These are phyloP conservation scores for Lasioglossum villosulum DNA, from an alignment of 2,888 invertebrate species.

Conservation along the genomic window DNA sequence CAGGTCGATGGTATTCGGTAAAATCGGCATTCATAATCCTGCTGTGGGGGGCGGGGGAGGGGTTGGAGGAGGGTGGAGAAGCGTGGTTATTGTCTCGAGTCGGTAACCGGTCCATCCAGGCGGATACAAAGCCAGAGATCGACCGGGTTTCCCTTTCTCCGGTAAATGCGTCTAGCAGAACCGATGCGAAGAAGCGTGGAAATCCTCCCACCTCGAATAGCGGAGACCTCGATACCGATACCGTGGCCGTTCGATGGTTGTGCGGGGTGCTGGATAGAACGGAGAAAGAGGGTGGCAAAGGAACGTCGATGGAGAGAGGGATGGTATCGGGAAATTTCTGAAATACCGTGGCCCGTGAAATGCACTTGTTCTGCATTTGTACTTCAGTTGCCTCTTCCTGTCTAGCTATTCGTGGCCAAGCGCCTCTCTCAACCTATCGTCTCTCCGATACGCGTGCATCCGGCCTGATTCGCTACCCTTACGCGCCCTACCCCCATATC, in stretches of 20 bases:
- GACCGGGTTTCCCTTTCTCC: constrained; percentile 44
- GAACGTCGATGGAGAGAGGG: constrained; percentile 61
- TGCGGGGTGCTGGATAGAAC: constrained; percentile 38
- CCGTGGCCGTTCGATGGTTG: neutral
- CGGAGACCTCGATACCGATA: constrained; percentile 22
- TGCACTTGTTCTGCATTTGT: constrained; percentile 74
- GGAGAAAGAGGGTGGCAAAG: constrained; percentile 60
- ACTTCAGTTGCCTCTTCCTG: constrained; percentile 56
- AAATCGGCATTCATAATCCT: constrained; percentile 46
- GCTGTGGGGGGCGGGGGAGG: no score
- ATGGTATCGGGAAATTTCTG: constrained; percentile 72
- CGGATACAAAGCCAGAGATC: constrained; percentile 44
- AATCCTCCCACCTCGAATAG: constrained; percentile 55
- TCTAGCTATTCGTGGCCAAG: constrained; percentile 28
- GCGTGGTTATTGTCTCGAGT: constrained; percentile 58
- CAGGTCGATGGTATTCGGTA: constrained; percentile 22
- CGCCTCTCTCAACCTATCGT: neutral
- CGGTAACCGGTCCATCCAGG: constrained; percentile 43
- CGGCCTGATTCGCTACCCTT: neutral
- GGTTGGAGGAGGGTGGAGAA: neutral
- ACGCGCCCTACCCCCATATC: neutral
- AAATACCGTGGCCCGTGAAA: constrained; percentile 73
- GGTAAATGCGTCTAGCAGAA: constrained; percentile 46
- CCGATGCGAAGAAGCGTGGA: constrained; percentile 46
- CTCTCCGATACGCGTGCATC: neutral